Base-by-base conservation (phyloP, 2,888 invertebrate genomes). In the Hemithea aestivaria region DNA sequence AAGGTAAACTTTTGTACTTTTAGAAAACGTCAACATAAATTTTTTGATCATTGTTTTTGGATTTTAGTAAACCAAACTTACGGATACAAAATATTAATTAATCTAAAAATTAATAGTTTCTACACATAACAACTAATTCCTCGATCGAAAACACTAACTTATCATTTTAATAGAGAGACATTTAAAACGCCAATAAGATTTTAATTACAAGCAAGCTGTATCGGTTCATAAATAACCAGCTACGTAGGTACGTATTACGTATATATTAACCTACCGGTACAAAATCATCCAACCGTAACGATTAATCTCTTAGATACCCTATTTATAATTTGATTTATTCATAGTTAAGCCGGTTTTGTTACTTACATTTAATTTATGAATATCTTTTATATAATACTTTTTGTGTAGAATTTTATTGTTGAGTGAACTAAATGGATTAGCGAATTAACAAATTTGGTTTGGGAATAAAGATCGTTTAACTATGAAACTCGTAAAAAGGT, bases 251-350 rank as follows among this genome's bases (percentile, higher is more conserved):
- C n/a, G n/a, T n/a, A n/a, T n/a, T n/a, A n/a, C n/a, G n/a, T n/a
- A n/a, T n/a, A n/a, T n/a, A n/a, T n/a, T n/a, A n/a, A n/a, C n/a
- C n/a, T 36, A 43, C 31, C 36, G 16, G 30, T 46, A 45, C 40
- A 41, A 48, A 45, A 36, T 48, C 34, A 40, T 40, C 38, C 30
- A 24, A 22, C 26, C 40, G 33, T 10, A 43, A 32, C 39, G 45
- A 51, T 48, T 46, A 45, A 40, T 40, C 44, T 27, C 22, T 40
- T 33, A 44, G 46, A 42, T 43, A 38, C 22, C 44, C 39, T 36
- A 48, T 44, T 42, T 48, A 37, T 41, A 38, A 23, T 48, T 45
- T 48, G 46, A 48, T 51, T 51, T 51, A 51, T 48, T 38, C 41
- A 36, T 30, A 48, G 29, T 7, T 29, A 20, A 16, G 43, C 45